Base-by-base conservation (phyloP, 2,888 invertebrate genomes). In the Hyles lineata region DNA sequence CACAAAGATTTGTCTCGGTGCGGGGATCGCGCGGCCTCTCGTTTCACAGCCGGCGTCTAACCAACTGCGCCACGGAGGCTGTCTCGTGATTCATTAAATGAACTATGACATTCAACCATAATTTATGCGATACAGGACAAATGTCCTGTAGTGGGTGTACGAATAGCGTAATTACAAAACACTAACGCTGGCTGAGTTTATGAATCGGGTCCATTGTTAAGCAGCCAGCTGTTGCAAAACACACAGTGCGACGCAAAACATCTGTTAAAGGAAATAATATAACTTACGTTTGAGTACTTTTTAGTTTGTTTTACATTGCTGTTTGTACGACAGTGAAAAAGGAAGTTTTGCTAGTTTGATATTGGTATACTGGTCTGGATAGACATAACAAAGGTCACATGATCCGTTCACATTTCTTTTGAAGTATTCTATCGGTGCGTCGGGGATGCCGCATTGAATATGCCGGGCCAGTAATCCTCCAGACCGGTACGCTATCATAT, bases 211-310 rank as follows among this genome's bases (percentile, higher is more conserved):
- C 67, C 50, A 67, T 67, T 67, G 67, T 67, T 43, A 0, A 50
- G 23, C 17, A 17, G 50, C 43, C 67, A 67, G 67, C 67, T 67
- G 67, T 67, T 62, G 62, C 62, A 35, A 62, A 62, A 62, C 62
- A 62, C 21, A 62, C 25, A n/a, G 35, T 3, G 35, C 35, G 19
- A 19, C 35, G 23, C 67, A 50, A 50, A 67, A 67, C 67, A 67
- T 67, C 67, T 67, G 67, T 23, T 67, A 67, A 15, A 43, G 43
- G 67, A 50, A 50, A 62, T 62, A 62, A 62, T n/a, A 62, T 32
- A 62, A 67, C 67, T 17, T 4, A 29, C 62, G 3, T 9, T 21
- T 63, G 2, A 67, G 17, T 50, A 50, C 23, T 50, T 67, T 63
- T 15, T 67, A 67, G 21, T 67, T 67, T 43, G 23, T 21, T 67